A percentile compares a stretch with the other conserved stretches of the same genome.
phyloP scores from a whole-genome alignment of 2,797 vertebrate genomes.

The Enteromius trimaculatus region DNA sequence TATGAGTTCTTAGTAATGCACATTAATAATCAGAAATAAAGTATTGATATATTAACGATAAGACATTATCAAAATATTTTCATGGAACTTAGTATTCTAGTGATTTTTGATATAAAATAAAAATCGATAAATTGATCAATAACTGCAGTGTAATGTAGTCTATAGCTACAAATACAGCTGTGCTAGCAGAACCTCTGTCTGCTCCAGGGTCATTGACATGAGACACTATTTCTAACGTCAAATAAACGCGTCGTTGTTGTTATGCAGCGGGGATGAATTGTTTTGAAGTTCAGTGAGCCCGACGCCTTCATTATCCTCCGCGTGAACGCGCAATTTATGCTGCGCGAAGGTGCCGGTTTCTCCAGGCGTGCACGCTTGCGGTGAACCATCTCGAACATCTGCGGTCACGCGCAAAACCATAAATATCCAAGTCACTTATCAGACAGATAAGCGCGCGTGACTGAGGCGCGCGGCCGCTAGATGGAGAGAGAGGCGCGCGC shows the following conservation, averaged over 20 bases:
- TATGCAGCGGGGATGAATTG: background rate
- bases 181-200: no score
- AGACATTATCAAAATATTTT: background rate
- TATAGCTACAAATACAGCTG: background rate
- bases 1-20: background rate
- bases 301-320: background rate
- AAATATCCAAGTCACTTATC: background rate
- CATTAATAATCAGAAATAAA: background rate
- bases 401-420: background rate
- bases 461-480: conserved; percentile 34
- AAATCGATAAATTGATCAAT: background rate
- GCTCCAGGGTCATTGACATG: background rate
- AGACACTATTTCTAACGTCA: background rate
- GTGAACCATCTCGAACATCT: background rate
- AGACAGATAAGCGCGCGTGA: conserved; percentile 4
- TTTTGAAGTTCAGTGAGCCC: background rate
- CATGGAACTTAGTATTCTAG: background rate
- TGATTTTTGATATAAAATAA: background rate
- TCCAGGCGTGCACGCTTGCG: background rate
- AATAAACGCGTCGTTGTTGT: no score
- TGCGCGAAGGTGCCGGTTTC: background rate
- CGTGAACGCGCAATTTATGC: background rate
- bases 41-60: background rate
- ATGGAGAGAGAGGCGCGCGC: conserved; percentile 17
- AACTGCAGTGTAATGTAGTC: background rate